These are phyloP conservation scores for Thelaira solivaga DNA, from an alignment of 2,888 invertebrate genomes.

Conservation along the genomic window DNA sequence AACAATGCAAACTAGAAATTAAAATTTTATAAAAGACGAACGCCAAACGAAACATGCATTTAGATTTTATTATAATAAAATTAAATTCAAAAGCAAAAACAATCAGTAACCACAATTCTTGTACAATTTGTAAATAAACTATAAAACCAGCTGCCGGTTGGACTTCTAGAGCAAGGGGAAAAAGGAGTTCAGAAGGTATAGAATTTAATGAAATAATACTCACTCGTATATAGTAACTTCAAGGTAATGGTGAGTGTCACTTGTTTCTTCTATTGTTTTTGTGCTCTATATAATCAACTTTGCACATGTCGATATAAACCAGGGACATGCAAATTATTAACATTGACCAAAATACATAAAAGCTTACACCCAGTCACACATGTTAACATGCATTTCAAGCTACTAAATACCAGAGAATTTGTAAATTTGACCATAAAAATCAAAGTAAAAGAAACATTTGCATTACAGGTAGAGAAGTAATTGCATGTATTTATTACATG, in stretches of 20 bases:
- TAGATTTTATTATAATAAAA: background rate
- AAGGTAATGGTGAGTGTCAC: background rate
- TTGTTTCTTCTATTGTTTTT: background rate
- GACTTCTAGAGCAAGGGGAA: background rate
- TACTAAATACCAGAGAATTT: constrained; percentile 54
- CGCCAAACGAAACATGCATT: background rate
- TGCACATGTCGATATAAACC: background rate
- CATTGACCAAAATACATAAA: background rate
- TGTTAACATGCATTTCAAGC: constrained; percentile 22
- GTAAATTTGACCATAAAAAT: constrained; percentile 38
- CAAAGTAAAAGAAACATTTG: background rate
- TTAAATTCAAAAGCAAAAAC: background rate
- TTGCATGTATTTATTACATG: background rate
- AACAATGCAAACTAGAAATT: too few species aligned
- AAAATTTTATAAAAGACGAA: too few species aligned
- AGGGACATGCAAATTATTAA: constrained; percentile 29
- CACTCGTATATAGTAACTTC: too few species aligned
- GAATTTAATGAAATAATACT: constrained; percentile 32
- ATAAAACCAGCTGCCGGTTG: background rate
- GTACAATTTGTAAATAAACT: constrained; percentile 21
- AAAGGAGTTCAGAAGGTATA: background rate
- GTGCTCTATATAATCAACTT: background rate
- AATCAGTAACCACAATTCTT: constrained; percentile 41
- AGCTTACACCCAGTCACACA: background rate
- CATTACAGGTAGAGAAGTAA: background rate